Base-by-base conservation (phyloP, 2,888 invertebrate genomes). In the Cryptosula pallasiana region DNA sequence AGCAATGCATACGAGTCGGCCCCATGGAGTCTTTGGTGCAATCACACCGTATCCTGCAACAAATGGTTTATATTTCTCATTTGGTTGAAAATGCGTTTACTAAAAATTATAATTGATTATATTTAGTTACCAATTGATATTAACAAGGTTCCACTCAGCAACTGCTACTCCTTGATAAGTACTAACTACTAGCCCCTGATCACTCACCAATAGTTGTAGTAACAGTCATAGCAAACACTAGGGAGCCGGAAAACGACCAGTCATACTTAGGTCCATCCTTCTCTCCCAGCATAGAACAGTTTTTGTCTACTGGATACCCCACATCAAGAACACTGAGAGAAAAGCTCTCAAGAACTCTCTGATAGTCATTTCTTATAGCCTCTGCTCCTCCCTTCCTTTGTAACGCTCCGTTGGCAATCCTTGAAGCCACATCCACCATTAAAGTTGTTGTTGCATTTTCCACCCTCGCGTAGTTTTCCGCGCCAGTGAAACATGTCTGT, bases 1-100 rank as follows among this genome's bases (percentile, higher is more conserved):
- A 5, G 84, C 81, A n/a, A 85, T 84, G 73, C 84, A 84, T 27
- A 83, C 80, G 72, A 85, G 76, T 25, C 83, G 80, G 3, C 85
- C 85, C 82, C 83, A 83, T 57, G 80, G 78, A 9, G 85, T 84
- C 75, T 83, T 83, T 1, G 84, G 84, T 0, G 82, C 80, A 54
- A 84, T 83, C 76, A 84, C 82, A 9, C 85, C 85, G 74, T 84
- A 83, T 5, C 85, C 85, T 84, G 77, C 1, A 77, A 75, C 58
- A 36, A 69, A 20, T 45, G n/a, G n/a, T n/a, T n/a, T n/a, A n/a
- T n/a, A n/a, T n/a, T n/a, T n/a, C n/a, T n/a, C n/a, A n/a, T n/a
- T n/a, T n/a, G n/a, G n/a, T n/a, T n/a, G n/a, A n/a, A n/a, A n/a
- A n/a, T n/a, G n/a, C n/a, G n/a, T n/a, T n/a, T n/a, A n/a, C n/a